phyloP scores from a whole-genome alignment of 2,888 invertebrate species.

The Alentia gelatinosa region DNA sequence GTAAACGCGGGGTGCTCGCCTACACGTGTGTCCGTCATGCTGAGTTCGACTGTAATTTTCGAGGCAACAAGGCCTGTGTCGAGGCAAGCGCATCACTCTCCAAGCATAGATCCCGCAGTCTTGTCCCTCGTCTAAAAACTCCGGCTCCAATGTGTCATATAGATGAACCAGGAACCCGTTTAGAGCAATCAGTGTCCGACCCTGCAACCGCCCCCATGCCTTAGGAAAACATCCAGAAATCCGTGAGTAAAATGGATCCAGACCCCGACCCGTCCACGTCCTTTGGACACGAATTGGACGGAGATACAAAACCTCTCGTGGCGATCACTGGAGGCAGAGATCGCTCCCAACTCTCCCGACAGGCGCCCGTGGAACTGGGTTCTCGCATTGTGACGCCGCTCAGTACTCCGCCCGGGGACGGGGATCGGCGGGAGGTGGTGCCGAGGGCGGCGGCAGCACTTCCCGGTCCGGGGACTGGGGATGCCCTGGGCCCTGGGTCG shows the following conservation, averaged over 20 bases:
- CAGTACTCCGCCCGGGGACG: conserved; percentile 25
- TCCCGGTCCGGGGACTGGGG: background rate
- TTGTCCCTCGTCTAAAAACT: no score
- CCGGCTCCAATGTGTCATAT: no score
- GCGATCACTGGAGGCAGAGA: background rate
- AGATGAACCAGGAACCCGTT: no score
- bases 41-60: no score
- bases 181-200: no score
- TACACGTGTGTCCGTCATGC: no score
- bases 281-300: background rate
- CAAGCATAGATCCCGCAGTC: no score
- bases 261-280: background rate
- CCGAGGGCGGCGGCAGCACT: background rate
- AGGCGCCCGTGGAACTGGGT: conserved; percentile 16
- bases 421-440: background rate
- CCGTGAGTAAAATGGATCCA: conserved; percentile 12
- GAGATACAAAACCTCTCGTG: conserved; percentile 19
- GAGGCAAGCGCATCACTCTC: no score
- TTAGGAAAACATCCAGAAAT: background rate
- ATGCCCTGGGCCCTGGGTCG: background rate
- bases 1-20: no score
- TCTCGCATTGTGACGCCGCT: background rate
- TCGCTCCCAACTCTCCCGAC: background rate
- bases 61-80: no score
- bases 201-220: no score